These are phyloP conservation scores for Dynastes hyllus DNA, from an alignment of 2,888 invertebrate species.

Conservation along the genomic window DNA sequence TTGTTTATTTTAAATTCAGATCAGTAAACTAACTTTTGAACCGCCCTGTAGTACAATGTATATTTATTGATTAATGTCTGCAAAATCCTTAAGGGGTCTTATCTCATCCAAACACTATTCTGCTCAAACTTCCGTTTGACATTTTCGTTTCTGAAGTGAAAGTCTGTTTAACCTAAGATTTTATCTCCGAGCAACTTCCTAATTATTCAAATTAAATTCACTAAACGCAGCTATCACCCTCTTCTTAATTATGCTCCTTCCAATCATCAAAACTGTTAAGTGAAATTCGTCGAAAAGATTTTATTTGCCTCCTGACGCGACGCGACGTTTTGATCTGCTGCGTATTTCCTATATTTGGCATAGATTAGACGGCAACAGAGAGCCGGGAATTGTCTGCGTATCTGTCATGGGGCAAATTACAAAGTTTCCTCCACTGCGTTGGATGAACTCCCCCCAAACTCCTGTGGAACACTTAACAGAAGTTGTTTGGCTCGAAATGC, in stretches of 20 bases:
- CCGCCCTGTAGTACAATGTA: too few relatives aligned
- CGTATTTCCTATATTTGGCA: not conserved
- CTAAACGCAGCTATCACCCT: constrained; percentile 2
- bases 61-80: too few relatives aligned
- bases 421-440: constrained; percentile 14
- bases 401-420: constrained; percentile 38
- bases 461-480: constrained; percentile 42
- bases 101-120: too few relatives aligned
- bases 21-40: too few relatives aligned
- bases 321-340: constrained; percentile 21
- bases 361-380: constrained; percentile 19
- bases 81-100: too few relatives aligned
- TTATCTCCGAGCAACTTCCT: not conserved
- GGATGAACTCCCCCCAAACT: constrained; percentile 26
- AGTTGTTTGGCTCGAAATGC: constrained; percentile 25
- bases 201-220: constrained; percentile 36
- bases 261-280: not conserved
- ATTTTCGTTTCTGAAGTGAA: too few relatives aligned
- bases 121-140: too few relatives aligned
- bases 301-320: not conserved
- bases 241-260: not conserved
- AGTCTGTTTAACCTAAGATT: too few relatives aligned
- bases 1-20: too few relatives aligned
- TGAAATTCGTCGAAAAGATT: constrained; percentile 23
- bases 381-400: constrained; percentile 35